Evolutionary conservation across 2,113 vertebrate genomes (phyloP), one percentile per base, ranked within the genome.

Genomic region (Argyrosomus japonicus): DNA sequence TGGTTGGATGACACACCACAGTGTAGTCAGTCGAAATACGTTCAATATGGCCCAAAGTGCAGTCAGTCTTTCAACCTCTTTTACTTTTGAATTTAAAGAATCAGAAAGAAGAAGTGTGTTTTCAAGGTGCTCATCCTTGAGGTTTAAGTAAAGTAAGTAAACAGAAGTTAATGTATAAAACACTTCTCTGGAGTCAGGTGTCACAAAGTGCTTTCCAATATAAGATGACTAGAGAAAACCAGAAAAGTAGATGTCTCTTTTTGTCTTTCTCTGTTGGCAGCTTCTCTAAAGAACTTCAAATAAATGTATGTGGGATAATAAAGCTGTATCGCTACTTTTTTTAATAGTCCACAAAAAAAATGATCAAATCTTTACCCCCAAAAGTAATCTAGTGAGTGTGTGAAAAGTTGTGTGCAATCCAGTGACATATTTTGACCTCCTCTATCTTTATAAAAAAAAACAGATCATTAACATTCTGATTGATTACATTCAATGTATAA

Each of bases 371-470:
- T 7, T 21, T 6, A 10, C 3, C 32, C 13, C n/a, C 4, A 60
- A 43, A 40, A 21, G 21, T 15, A 21, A 77, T 77, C 51, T 5
- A 9, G 29, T 32, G 6, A 32, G 32, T 32, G 32, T n/a, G 14
- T 23, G 8, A 57, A 29, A 72, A 32, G 25, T 13, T 47, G 32
- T 29, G 6, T 8, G 1, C 5, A 68, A 45, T 21, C 45, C 53
- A 29, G 65, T 67, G 43, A 75, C 45, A 47, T 61, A 23, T 64
- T 65, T 78, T 65, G 67, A 67, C 65, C 27, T 71, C 53, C 54
- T 79, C 27, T 40, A 12, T 80, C 65, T 76, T 72, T n/a, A 73
- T 58, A 58, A 51, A 72, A 63, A 57, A 72, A 77, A 47, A 29
- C 43, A 17, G 2, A 68, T 72, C 68, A 68, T 48, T 43, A 57